phyloP scores from a whole-genome alignment of 2,888 invertebrate species.

The Philereme vetulata region DNA sequence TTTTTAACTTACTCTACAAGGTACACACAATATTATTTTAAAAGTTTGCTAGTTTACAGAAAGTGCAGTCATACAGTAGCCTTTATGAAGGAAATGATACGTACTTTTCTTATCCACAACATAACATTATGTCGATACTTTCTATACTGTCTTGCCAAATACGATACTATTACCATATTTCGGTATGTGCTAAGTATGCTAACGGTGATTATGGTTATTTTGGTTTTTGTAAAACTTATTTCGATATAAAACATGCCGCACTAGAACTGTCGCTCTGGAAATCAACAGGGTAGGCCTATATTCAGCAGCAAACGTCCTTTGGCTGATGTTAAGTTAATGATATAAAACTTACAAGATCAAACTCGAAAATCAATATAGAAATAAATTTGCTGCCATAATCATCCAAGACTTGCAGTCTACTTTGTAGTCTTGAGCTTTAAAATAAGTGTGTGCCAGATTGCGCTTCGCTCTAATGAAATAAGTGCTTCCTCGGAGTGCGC shows the following conservation, averaged over 20 bases:
- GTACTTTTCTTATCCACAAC: constrained; percentile 21
- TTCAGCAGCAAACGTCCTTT: too few species aligned
- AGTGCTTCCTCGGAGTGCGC: constrained; percentile 29
- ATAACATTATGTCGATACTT: constrained; percentile 18
- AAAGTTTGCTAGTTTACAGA: constrained; percentile 22
- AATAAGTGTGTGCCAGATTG: constrained; percentile 14
- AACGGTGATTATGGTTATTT: too few species aligned
- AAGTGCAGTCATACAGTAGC: constrained; percentile 17
- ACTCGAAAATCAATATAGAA: too few species aligned
- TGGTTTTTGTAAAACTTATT: too few species aligned
- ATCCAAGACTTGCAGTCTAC: constrained; percentile 1
- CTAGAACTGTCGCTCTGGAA: too few species aligned
- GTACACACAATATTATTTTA: constrained; percentile 51
- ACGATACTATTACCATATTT: constrained; percentile 14
- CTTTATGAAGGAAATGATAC: constrained; percentile 19
- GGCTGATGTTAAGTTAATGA: too few species aligned
- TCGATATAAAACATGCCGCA: too few species aligned
- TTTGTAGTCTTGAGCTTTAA: constrained; percentile 2
- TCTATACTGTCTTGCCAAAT: constrained; percentile 16
- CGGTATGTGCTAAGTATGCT: too few species aligned
- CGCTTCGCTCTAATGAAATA: constrained; percentile 24
- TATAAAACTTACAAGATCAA: too few species aligned
- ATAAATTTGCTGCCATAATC: too few species aligned
- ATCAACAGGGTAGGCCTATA: too few species aligned
- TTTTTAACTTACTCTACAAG: constrained; percentile 51